Conservation (phyloP, 2,888 invertebrate genomes). For the Microctonus brassicae region DNA sequence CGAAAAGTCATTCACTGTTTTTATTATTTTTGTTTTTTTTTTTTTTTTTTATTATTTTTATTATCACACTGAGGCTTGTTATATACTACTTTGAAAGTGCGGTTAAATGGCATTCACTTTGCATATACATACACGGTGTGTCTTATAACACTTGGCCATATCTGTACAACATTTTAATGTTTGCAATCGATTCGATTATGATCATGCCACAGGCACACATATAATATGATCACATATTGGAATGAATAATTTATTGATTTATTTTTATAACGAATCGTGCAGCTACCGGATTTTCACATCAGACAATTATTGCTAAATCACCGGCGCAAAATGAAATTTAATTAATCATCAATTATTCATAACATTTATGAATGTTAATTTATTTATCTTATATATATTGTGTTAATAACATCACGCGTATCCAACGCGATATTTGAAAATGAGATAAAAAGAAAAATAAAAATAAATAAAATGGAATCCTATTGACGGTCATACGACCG, state of each 20-base stretch:
- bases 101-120: slow-evolving; percentile 51
- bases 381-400: background rate
- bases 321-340: background rate
- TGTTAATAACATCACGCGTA: background rate
- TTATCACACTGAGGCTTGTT: slow-evolving; percentile 55
- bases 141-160: slow-evolving; percentile 42
- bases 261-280: background rate
- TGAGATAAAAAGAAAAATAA: background rate
- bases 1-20: slow-evolving; percentile 32
- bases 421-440: background rate
- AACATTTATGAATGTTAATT: no score
- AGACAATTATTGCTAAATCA: background rate
- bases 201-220: background rate
- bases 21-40: background rate
- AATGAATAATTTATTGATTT: background rate
- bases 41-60: slow-evolving; percentile 48
- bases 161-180: background rate
- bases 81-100: slow-evolving; percentile 47
- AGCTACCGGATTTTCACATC: background rate
- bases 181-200: slow-evolving; percentile 1
- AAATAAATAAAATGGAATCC: background rate
- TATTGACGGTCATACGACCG: background rate
- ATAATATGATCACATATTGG: background rate
- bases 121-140: slow-evolving; percentile 47
- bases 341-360: background rate